Percentiles rank a stretch among this genome's conserved stretches.
Conservation (phyloP, 2,888 invertebrate species). For the Saturnia pavonia region DNA sequence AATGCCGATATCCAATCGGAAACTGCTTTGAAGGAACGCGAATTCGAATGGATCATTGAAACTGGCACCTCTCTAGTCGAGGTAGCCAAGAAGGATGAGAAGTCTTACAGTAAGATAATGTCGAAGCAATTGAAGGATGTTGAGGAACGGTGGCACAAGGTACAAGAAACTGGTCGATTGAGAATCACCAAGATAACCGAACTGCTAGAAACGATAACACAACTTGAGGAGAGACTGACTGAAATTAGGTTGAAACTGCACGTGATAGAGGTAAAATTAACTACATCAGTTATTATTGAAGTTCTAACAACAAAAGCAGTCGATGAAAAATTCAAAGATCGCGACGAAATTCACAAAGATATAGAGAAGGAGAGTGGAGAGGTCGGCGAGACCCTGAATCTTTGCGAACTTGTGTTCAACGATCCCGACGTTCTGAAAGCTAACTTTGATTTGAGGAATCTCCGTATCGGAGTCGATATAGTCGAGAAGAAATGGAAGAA, state of each 20-base stretch:
- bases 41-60: constrained; percentile 88
- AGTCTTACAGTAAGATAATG: constrained; percentile 73
- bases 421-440: constrained; percentile 88
- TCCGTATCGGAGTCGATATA: constrained; percentile 85
- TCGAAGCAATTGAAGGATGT: constrained; percentile 83
- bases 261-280: constrained; percentile 86
- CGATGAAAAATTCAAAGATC: constrained; percentile 86
- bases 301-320: constrained; percentile 84
- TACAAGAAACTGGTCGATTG: constrained; percentile 84
- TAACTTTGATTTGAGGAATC: constrained; percentile 86
- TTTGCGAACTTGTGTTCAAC: constrained; percentile 88
- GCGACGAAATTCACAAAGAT: constrained; percentile 87
- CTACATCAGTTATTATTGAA: constrained; percentile 86
- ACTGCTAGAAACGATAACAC: constrained; percentile 85
- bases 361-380: constrained; percentile 90
- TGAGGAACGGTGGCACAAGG: constrained; percentile 85
- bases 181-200: constrained; percentile 88
- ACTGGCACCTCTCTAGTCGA: constrained; percentile 85
- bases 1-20: constrained; percentile 89
- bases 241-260: constrained; percentile 88
- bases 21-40: constrained; percentile 87
- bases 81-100: constrained; percentile 84
- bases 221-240: constrained; percentile 87
- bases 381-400: constrained; percentile 89
- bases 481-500: constrained; percentile 91